Evolutionary conservation across 2,113 vertebrate genomes (phyloP).

Genomic region (Proteles cristata): DNA sequence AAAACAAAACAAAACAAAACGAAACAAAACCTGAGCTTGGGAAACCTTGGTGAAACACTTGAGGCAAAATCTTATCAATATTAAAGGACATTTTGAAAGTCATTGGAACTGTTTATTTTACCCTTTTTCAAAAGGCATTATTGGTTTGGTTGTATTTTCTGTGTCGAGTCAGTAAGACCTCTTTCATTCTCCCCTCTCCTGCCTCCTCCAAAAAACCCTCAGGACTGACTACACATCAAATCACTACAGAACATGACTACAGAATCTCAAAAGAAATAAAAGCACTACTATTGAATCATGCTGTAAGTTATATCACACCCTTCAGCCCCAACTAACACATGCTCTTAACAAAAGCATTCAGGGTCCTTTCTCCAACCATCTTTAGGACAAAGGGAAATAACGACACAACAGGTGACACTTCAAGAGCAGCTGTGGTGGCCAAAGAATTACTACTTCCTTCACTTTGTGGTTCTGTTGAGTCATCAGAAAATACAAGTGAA

Average conservation of each 20-base stretch:
- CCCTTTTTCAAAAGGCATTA: neutral
- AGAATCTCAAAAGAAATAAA: neutral
- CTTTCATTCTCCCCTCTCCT: neutral
- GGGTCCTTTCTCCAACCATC: neutral
- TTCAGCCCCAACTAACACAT: neutral
- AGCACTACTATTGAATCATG: neutral
- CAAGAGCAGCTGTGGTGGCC: neutral
- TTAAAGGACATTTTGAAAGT: neutral
- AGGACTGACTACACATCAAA: neutral
- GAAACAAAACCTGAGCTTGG: neutral
- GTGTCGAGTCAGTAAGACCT: neutral
- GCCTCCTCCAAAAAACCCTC: too few species aligned
- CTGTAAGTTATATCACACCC: neutral
- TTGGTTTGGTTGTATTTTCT: neutral
- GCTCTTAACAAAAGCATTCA: neutral
- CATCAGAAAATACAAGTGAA: conserved; percentile 38
- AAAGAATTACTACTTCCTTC: conserved; percentile 49
- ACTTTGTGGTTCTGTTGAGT: neutral
- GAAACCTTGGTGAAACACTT: neutral
- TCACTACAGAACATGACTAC: neutral
- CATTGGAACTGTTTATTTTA: neutral
- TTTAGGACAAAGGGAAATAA: neutral
- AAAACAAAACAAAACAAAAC: too few species aligned
- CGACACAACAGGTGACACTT: neutral
- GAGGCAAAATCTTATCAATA: neutral